Base-by-base conservation (phyloP, 2,113 vertebrate species). In the Apeltes quadracus region DNA sequence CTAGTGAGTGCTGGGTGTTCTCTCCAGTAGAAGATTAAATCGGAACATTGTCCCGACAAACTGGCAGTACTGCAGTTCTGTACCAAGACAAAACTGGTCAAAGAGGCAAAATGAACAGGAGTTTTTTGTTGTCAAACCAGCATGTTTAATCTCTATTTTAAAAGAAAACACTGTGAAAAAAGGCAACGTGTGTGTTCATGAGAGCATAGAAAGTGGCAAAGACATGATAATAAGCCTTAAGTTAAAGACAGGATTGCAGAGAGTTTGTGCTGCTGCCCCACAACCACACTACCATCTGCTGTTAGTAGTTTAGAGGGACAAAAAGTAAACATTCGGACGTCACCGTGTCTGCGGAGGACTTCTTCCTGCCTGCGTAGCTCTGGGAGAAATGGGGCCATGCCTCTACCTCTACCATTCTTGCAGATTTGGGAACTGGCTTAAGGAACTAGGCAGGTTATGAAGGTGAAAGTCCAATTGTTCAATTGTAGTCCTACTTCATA, bases 51-150 rank as follows among this genome's bases (percentile, higher is more conserved):
- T 57, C 41, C 48, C n/a, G 50, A 62, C 15, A 29, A n/a, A 51
- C 61, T 56, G 63, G n/a, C 25, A 58, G 20, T 55, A 59, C 48
- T 58, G 46, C 44, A 72, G 32, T 1, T 0, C 25, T 46, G 7
- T 23, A 9, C 48, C 18, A n/a, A 69, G 4, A 82, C 69, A 57
- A 29, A 20, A 51, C 8, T 61, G 43, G 63, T 57, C 57, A n/a
- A 80, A 65, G 56, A 61, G 23, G 78, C n/a, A 48, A 75, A 29
- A 65, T 81, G 68, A 81, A 75, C 48, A 88, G 71, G 4, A 71
- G 57, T 81, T 69, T 70, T 57, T 82, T 78, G 66, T 78, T 80
- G 62, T 85, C 54, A 67, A 84, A 81, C 74, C 81, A 83, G 81
- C 81, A 89, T 81, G 81, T 67, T 74, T 59, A 55, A 68, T 72